Evolutionary conservation across 64 coral and sea anemone species (phyloP), one percentile per base, ranked within the genome.

Genomic region (Pachyseris speciosa): DNA sequence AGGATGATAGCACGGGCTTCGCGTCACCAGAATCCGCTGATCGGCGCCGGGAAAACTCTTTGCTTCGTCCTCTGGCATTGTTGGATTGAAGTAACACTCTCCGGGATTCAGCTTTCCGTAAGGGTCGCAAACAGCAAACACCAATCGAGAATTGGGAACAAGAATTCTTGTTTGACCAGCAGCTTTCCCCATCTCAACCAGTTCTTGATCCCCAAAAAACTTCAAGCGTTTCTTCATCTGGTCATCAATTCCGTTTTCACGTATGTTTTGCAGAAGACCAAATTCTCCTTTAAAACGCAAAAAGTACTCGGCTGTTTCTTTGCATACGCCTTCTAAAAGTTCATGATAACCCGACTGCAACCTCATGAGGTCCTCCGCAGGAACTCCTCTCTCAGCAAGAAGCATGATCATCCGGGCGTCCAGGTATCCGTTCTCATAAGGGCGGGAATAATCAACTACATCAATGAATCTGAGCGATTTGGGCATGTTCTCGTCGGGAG

Each of bases 351-450:
- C 83, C 7, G 50, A 27, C 72, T 93, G 91, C 19, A 93, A 85
- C 37, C 68, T 43, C 24, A 79, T 11, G 5, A 93, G 72, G 20
- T 69, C 60, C 8, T 93, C 24, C 12, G 49, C 69, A 53, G 63
- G 65, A 28, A 87, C 83, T 20, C 91, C 91, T 10, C 80, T 48
- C 1, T 80, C 91, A 32, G 71, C 83, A 34, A 93, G 43, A 28
- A 93, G 72, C 72, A 63, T 87, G 7, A 85, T 86, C 71, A 87
- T 93, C 49, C 50, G 72, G 1, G 72, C 69, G 47, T 95, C 87
- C 0, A 95, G 84, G 53, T 95, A 95, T n/a, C 94, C 94, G 52
- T 67, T 91, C 64, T 43, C 69, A 84, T 87, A 95, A 52, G 94
- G 94, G n/a, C n/a, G n/a, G n/a, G n/a, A n/a, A n/a, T n/a, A n/a